These are phyloP conservation scores for Lathronympha strigana DNA, from an alignment of 2,888 invertebrate genomes.

Conservation along the genomic window DNA sequence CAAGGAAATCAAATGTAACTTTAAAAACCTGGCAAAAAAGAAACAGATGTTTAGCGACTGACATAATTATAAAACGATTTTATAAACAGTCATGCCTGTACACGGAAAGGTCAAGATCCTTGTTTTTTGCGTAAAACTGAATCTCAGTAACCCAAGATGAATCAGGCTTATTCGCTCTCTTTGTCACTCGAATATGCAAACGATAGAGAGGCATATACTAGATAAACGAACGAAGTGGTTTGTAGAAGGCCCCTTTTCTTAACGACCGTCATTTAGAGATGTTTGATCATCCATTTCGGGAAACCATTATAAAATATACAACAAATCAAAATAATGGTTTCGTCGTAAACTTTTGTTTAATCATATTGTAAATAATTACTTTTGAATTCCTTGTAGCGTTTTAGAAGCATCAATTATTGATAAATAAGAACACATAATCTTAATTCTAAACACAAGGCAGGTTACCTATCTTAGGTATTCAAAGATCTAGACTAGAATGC, in stretches of 20 bases:
- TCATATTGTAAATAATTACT: not conserved
- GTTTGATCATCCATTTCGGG: conserved; percentile 11
- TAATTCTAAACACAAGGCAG: no score
- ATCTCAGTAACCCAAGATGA: conserved; percentile 22
- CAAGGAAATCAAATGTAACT: not conserved
- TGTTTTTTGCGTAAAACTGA: conserved; percentile 28
- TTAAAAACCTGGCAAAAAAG: not conserved
- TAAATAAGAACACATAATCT: no score
- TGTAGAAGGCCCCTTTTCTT: not conserved
- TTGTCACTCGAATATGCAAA: not conserved
- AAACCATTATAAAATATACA: conserved; percentile 11
- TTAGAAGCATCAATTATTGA: not conserved
- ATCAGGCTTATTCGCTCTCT: not conserved
- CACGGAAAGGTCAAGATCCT: conserved; percentile 32
- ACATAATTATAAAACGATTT: conserved; percentile 5
- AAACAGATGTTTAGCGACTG: not conserved
- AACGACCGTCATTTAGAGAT: not conserved
- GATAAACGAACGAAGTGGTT: not conserved
- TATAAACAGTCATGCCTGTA: conserved; percentile 8
- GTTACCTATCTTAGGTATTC: no score
- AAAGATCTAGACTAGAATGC: no score
- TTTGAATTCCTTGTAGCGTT: not conserved
- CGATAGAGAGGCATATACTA: not conserved
- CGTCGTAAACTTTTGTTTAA: conserved; percentile 8
- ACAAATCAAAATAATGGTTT: conserved; percentile 8